These are phyloP conservation scores for Epizoanthus stellaris DNA, from an alignment of 92 coral and sea anemone species.

Conservation along the genomic window DNA sequence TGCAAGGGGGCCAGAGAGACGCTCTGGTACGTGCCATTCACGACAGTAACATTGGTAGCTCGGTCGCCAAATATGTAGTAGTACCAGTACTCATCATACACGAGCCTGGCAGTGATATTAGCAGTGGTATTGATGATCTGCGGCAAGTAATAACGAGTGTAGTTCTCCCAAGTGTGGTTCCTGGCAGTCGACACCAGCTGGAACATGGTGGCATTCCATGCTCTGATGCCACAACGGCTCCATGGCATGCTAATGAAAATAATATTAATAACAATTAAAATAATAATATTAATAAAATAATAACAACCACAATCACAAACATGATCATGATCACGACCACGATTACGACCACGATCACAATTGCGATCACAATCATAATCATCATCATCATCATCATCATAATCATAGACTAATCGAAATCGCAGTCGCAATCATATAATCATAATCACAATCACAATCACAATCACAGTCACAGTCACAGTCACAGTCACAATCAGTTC, in stretches of 20 bases:
- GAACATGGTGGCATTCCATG: conserved; percentile 71
- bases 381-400: background rate
- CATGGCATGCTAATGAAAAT: conserved; percentile 63
- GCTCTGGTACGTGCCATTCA: conserved; percentile 28
- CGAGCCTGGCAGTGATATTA: background rate
- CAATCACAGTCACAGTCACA: background rate
- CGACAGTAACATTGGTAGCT: conserved; percentile 38
- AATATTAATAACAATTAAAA: background rate
- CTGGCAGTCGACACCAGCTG: conserved; percentile 31
- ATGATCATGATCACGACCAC: background rate
- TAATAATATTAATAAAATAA: background rate
- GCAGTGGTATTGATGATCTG: conserved; percentile 37
- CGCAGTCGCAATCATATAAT: background rate
- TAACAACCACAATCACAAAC: background rate
- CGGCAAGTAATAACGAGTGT: conserved; percentile 54
- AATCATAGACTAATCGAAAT: background rate
- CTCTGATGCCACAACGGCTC: conserved; percentile 54
- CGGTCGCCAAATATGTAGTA: background rate
- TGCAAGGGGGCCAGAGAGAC: conserved; percentile 27
- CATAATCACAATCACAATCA: background rate
- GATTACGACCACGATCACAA: background rate
- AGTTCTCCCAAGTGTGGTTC: conserved; percentile 67
- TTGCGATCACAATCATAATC: background rate
- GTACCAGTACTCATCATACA: conserved; percentile 34
- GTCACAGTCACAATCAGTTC: background rate